Evolutionary conservation across 2,888 invertebrate species (phyloP), one percentile per base, ranked within the genome.

Genomic region (Brachypalpus laphriformis): DNA sequence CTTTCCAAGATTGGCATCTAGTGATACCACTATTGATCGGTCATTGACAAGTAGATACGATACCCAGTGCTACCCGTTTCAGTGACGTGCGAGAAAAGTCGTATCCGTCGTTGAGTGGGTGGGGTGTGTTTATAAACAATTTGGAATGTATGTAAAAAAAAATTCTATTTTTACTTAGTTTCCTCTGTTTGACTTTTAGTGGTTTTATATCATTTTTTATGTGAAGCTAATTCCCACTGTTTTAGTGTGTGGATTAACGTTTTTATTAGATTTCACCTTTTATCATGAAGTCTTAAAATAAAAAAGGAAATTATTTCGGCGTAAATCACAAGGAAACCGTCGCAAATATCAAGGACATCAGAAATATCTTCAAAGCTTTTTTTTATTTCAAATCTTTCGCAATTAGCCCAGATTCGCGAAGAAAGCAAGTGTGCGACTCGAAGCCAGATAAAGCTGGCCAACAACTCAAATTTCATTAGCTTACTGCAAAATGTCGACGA

Each of bases 61-160:
- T 42, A 7, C 18, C 45, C 42, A 22, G 9, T 47, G 47, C 7
- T 49, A 18, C n/a, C n/a, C 14, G 25, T 40, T 72, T 31, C 51
- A 40, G 42, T 51, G 61, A 72, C 37, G 40, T 9, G 25, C 31
- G 37, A 47, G 34, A 9, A 57, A 42, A 16, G 28, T 18, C 49
- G 59, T 18, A 71, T n/a, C 2, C 49, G 37, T 22, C 25, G 14
- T n/a, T 28, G 56, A 71, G 82, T 71, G 37, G 61, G 82, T 71
- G 37, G 61, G 77, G 31, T 40, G 71, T 77, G 65, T 82, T 77
- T 66, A 77, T 57, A 76, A 82, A 82, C 71, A 82, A 70, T 28
- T 71, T 75, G 4, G 6, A 47, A 63, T 57, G 8, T 66, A 1
- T 11, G 1, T 11, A 16, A n/a, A 22, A 28, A 34, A 28, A 11